These are phyloP conservation scores for Unio delphinus DNA, from an alignment of 2,888 invertebrate genomes.

Conservation along the genomic window DNA sequence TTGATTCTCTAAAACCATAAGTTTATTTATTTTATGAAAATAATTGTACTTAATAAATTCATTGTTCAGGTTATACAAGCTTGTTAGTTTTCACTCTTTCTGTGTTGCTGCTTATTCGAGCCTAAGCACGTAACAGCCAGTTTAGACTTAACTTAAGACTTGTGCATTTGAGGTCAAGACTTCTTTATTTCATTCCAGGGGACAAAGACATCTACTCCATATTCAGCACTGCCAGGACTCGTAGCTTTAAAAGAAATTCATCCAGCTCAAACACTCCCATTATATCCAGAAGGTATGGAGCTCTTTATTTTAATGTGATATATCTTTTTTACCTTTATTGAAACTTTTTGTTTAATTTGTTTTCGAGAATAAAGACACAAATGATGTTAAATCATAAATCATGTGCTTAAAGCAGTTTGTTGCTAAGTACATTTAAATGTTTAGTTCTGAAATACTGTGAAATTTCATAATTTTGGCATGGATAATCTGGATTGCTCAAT, in stretches of 20 bases:
- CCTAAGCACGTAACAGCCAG: background rate
- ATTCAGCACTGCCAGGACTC: constrained; percentile 52
- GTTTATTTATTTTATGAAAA: too few relatives aligned
- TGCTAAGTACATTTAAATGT: too few relatives aligned
- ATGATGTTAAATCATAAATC: background rate
- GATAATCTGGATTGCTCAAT: too few relatives aligned
- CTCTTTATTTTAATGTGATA: background rate
- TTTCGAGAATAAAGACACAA: background rate
- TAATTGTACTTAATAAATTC: too few relatives aligned
- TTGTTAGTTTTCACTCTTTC: too few relatives aligned
- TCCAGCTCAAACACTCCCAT: constrained; percentile 23
- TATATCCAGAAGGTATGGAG: constrained; percentile 21
- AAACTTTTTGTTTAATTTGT: background rate
- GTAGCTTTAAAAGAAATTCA: constrained; percentile 55
- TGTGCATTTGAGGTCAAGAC: too few relatives aligned
- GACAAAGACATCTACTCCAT: constrained; percentile 47
- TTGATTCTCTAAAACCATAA: too few relatives aligned
- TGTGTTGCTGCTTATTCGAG: too few relatives aligned
- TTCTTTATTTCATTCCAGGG: constrained; percentile 20
- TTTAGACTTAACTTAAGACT: background rate
- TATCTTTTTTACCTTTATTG: background rate
- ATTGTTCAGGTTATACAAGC: too few relatives aligned
- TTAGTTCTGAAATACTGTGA: too few relatives aligned
- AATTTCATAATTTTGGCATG: too few relatives aligned
- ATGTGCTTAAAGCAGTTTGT: background rate